Evolutionary conservation across 2,888 invertebrate genomes (phyloP).

Genomic region (Drosophila niveifrons): DNA sequence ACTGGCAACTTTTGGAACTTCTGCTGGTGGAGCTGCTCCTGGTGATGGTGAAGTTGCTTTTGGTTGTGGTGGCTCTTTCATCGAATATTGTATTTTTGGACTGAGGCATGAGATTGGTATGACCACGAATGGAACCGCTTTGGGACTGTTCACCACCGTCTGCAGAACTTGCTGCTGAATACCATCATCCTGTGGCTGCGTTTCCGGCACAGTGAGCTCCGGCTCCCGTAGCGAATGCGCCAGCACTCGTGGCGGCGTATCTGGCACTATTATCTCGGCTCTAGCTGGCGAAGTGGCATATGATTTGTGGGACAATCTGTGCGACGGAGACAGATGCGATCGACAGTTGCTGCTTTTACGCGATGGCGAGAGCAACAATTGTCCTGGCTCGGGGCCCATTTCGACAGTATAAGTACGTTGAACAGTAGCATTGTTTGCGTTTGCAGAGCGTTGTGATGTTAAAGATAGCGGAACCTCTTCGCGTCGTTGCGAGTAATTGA

Average conservation of each 20-base stretch:
- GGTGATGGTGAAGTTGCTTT: not conserved
- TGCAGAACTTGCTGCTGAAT: constrained; percentile 40
- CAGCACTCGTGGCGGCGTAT: constrained; percentile 48
- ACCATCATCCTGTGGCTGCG: constrained; percentile 49
- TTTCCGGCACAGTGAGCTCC: constrained; percentile 60
- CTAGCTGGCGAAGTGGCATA: not conserved
- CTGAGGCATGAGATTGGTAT: constrained; percentile 39
- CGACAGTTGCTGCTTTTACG: not conserved
- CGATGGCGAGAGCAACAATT: constrained; percentile 58
- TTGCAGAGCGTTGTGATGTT: constrained; percentile 1
- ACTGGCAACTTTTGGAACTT: constrained; percentile 8
- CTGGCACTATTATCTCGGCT: constrained; percentile 27
- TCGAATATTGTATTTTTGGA: not conserved
- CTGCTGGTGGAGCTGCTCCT: not conserved
- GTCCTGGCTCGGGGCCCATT: constrained; percentile 55
- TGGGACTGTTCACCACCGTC: constrained; percentile 17
- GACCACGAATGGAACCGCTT: constrained; percentile 31
- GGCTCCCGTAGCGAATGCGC: constrained; percentile 13
- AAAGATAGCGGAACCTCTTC: not conserved
- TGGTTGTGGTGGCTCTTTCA: not conserved
- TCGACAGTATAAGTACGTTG: constrained; percentile 63
- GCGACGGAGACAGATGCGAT: not conserved
- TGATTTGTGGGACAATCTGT: not conserved
- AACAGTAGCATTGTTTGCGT: not conserved
- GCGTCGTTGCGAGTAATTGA: not conserved